phyloP scores from a whole-genome alignment of 2,797 vertebrate genomes.

The Tympanoctomys barrerae region DNA sequence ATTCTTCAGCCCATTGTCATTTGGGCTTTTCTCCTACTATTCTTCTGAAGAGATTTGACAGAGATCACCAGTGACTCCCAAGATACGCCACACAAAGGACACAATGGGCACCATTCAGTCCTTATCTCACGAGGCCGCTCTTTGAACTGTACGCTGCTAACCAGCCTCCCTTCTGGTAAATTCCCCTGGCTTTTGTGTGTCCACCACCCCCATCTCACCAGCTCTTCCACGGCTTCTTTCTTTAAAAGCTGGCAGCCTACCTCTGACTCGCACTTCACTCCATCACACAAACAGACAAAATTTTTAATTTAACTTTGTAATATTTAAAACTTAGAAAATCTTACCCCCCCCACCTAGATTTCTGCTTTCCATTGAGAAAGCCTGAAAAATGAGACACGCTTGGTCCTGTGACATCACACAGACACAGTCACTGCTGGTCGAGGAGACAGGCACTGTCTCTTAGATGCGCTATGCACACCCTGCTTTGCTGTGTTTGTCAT shows the following conservation, averaged over 20 bases:
- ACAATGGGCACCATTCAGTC: neutral
- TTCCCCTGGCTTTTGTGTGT: neutral
- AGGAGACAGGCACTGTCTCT: neutral
- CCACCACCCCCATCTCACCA: neutral
- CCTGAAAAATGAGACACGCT: neutral
- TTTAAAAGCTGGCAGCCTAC: neutral
- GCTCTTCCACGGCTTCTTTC: neutral
- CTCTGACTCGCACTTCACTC: neutral
- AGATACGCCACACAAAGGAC: neutral
- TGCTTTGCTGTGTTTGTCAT: too few species aligned
- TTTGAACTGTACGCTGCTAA: neutral
- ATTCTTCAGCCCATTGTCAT: neutral
- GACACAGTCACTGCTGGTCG: neutral
- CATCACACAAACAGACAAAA: neutral
- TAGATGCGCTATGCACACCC: neutral
- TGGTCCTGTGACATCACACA: neutral
- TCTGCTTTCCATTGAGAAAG: slow-evolving; percentile 38
- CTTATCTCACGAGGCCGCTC: neutral
- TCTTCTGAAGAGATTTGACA: slow-evolving; percentile 28
- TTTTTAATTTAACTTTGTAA: neutral
- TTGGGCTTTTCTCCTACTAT: neutral
- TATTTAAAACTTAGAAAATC: slow-evolving; percentile 12
- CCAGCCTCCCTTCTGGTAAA: neutral
- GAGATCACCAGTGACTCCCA: neutral
- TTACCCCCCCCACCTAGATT: neutral